phyloP scores from a whole-genome alignment of 2,888 invertebrate genomes.

The Drosophila neonasuta region DNA sequence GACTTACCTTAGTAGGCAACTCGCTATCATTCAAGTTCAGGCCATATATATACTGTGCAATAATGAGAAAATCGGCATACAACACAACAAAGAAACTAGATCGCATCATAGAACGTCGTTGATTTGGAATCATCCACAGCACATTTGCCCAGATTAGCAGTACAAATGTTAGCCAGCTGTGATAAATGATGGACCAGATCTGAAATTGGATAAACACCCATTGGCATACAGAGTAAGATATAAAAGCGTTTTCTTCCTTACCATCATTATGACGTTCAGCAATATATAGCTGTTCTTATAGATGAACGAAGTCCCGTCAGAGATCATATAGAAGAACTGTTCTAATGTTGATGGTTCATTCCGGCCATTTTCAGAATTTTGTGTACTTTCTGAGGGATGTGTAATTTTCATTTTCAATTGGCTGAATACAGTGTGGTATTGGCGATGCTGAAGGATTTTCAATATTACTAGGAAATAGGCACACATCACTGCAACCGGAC shows the following conservation, averaged over 20 bases:
- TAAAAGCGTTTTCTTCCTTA: constrained; percentile 81
- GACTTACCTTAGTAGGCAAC: constrained; percentile 86
- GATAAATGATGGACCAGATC: constrained; percentile 99
- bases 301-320: constrained; percentile 86
- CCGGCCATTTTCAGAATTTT: not conserved
- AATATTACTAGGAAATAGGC: constrained; percentile 91
- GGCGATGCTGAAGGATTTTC: constrained; percentile 77
- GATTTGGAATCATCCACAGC: constrained; percentile 97
- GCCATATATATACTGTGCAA: constrained; percentile 93
- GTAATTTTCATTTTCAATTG: constrained; percentile 47
- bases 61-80: constrained; percentile 92
- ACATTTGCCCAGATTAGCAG: constrained; percentile 96
- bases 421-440: constrained; percentile 17
- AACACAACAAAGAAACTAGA: constrained; percentile 95
- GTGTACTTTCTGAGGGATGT: constrained; percentile 1
- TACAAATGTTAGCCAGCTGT: constrained; percentile 98
- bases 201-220: constrained; percentile 82
- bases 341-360: constrained; percentile 83
- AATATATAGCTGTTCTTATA: constrained; percentile 92
- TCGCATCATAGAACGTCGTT: constrained; percentile 93
- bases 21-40: constrained; percentile 92
- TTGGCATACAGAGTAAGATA: not conserved
- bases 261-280: constrained; percentile 96
- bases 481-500: constrained; percentile 90
- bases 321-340: constrained; percentile 85